phyloP scores from a whole-genome alignment of 1,140 invertebrate species.

The Apis florea region DNA sequence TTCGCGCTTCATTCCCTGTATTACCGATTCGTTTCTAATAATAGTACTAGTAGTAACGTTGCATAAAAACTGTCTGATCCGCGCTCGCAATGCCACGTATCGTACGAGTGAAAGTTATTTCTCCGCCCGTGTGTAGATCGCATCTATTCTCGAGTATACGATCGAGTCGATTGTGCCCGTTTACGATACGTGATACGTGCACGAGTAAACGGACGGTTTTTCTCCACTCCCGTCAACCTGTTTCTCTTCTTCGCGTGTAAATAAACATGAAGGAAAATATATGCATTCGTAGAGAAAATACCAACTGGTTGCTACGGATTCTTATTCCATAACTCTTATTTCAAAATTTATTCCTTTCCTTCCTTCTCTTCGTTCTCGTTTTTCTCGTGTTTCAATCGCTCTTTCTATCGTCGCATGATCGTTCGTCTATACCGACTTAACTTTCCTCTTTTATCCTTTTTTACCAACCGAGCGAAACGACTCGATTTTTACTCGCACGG shows the following conservation, averaged over 20 bases:
- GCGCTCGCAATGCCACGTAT: too few species aligned
- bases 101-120: not conserved
- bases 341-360: slow-evolving; percentile 40
- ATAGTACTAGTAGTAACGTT: too few species aligned
- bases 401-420: not conserved
- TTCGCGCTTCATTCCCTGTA: not conserved
- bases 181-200: not conserved
- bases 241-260: slow-evolving; percentile 5
- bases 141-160: not conserved
- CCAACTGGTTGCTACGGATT: slow-evolving; percentile 65
- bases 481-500: slow-evolving; percentile 65
- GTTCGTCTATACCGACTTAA: not conserved
- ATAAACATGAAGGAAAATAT: slow-evolving; percentile 30
- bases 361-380: not conserved
- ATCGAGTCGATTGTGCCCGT: not conserved
- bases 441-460: slow-evolving; percentile 70
- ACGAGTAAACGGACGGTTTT: not conserved
- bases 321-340: slow-evolving; percentile 37
- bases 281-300: slow-evolving; percentile 53
- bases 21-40: not conserved
- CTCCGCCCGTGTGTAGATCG: not conserved
- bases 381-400: not conserved
- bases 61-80: not conserved
- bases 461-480: slow-evolving; percentile 67
- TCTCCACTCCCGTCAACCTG: not conserved